Conservation (phyloP, 2,888 invertebrate genomes). For the Conus canariensis region DNA sequence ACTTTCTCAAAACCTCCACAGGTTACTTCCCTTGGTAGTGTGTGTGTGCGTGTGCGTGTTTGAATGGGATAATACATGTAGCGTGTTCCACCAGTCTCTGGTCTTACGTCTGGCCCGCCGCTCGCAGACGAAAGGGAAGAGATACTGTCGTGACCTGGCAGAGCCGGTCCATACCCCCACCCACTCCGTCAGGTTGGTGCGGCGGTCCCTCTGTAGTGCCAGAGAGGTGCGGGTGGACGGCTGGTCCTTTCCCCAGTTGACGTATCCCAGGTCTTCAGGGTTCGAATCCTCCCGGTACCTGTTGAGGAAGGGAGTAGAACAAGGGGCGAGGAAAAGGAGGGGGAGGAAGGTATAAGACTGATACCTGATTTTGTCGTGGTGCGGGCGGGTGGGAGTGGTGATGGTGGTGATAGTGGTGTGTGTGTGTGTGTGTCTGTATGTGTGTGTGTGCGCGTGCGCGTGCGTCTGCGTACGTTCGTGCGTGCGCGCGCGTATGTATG, state of each 20-base stretch:
- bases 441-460: too few relatives aligned
- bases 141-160: constrained; percentile 57
- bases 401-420: too few relatives aligned
- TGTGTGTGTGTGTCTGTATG: too few relatives aligned
- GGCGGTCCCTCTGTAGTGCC: constrained; percentile 77
- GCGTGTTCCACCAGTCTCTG: too few relatives aligned
- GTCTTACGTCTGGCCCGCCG: constrained; percentile 79
- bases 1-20: too few relatives aligned
- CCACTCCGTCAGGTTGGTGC: constrained; percentile 75
- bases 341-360: neutral
- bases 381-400: too few relatives aligned
- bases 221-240: constrained; percentile 61
- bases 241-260: constrained; percentile 62
- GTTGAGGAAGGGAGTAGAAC: neutral
- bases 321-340: neutral
- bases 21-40: too few relatives aligned
- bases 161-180: constrained; percentile 68
- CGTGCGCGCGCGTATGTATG: too few relatives aligned
- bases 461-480: too few relatives aligned
- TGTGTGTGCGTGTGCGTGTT: too few relatives aligned
- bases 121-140: constrained; percentile 81
- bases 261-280: constrained; percentile 58
- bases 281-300: constrained; percentile 34
- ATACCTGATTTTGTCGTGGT: too few relatives aligned
- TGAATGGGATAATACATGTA: too few relatives aligned